Conservation (phyloP, 2,113 vertebrate species). For the Cichladusa arquata region DNA sequence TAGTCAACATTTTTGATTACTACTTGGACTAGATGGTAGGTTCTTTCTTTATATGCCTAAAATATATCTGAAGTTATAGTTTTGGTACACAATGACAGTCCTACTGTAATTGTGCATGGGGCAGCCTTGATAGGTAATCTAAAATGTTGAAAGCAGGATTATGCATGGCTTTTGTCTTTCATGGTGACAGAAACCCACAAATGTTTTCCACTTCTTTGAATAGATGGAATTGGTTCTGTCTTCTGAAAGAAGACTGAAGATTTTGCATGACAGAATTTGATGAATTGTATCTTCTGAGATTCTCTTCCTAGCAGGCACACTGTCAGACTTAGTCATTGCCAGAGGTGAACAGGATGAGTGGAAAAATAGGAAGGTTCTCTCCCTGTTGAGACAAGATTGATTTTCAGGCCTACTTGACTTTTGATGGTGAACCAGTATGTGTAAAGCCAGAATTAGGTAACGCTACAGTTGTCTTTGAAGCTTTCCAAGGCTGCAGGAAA, state of each 20-base stretch:
- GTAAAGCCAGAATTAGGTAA: neutral
- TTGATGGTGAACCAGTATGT: neutral
- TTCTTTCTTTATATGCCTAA: neutral
- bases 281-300: conserved; percentile 34
- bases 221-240: conserved; percentile 36
- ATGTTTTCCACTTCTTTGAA: conserved; percentile 29
- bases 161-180: neutral
- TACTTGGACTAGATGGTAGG: neutral
- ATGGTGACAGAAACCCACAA: conserved; percentile 32
- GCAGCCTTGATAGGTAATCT: neutral
- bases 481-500: neutral
- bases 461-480: neutral
- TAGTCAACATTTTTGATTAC: neutral
- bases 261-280: conserved; percentile 38
- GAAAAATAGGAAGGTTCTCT: neutral
- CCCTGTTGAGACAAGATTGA: neutral
- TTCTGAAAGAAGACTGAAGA: conserved; percentile 51
- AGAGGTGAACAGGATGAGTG: neutral
- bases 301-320: conserved; percentile 23
- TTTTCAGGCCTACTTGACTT: conserved; percentile 3
- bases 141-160: neutral
- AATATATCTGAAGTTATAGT: neutral
- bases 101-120: neutral
- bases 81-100: neutral
- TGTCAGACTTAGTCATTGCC: conserved; percentile 32